phyloP scores from a whole-genome alignment of 2,113 vertebrate species.

The Indicator indicator region DNA sequence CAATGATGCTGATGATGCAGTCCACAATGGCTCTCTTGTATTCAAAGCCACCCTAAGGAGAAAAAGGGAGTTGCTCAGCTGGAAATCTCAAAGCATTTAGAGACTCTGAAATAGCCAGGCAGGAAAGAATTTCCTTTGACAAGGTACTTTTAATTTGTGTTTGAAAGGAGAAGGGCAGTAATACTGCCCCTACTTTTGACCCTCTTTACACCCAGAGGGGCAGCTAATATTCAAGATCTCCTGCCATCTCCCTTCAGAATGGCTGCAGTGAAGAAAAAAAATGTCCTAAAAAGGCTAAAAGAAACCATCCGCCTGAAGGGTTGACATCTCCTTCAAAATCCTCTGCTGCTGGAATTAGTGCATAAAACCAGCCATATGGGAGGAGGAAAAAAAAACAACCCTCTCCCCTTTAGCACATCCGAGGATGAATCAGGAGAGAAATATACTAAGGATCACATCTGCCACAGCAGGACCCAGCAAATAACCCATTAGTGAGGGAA shows the following conservation, averaged over 20 bases:
- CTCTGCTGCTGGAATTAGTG: constrained; percentile 19
- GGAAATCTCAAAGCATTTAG: not conserved
- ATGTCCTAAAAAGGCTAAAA: not conserved
- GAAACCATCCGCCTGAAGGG: not conserved
- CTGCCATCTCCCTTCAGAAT: not conserved
- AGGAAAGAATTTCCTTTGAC: not conserved
- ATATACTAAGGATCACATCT: constrained; percentile 37
- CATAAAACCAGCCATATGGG: constrained; percentile 4
- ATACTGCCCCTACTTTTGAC: not conserved
- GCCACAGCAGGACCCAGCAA: constrained; percentile 24
- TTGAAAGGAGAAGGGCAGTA: not conserved
- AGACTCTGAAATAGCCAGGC: not conserved
- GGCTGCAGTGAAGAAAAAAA: not conserved
- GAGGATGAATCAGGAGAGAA: constrained; percentile 39
- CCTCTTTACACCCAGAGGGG: not conserved
- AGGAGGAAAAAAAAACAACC: not conserved
- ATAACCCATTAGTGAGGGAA: not conserved
- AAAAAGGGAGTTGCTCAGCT: not conserved
- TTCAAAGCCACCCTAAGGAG: constrained; percentile 81
- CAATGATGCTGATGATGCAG: constrained; percentile 86
- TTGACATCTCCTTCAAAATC: not conserved
- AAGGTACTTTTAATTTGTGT: not conserved
- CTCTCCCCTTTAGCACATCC: constrained; percentile 21
- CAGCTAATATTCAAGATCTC: not conserved
- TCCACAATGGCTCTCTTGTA: constrained; percentile 85